A percentile compares a stretch with the other conserved stretches of the same genome.
Conservation (phyloP, 1,140 invertebrate genomes). For the Drosophila azteca region DNA sequence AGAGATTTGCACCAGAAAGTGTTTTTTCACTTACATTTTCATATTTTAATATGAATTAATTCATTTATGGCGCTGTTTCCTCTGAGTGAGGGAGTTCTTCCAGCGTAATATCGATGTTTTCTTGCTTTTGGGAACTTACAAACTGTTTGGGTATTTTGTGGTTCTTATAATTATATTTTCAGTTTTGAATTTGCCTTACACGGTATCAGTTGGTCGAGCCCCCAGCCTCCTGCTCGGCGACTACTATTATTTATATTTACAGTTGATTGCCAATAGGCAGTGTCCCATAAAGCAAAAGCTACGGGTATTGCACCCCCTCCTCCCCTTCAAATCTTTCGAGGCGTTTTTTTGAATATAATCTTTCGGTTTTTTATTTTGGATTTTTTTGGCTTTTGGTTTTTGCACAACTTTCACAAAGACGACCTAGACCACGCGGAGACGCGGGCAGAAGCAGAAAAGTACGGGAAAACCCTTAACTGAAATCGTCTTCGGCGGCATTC, state of each 20-base stretch:
- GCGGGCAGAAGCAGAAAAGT: constrained; percentile 56
- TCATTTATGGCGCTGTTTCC: too few relatives aligned
- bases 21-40: too few relatives aligned
- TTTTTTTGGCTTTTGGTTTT: constrained; percentile 30
- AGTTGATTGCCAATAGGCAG: constrained; percentile 48
- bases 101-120: too few relatives aligned
- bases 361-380: constrained; percentile 26
- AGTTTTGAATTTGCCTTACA: neutral
- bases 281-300: constrained; percentile 45
- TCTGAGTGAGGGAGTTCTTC: too few relatives aligned
- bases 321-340: constrained; percentile 29
- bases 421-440: constrained; percentile 35
- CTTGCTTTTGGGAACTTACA: too few relatives aligned
- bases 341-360: constrained; percentile 48
- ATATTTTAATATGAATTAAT: neutral
- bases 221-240: too few relatives aligned
- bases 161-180: neutral
- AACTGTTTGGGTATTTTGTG: too few relatives aligned
- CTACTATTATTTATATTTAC: constrained; percentile 34
- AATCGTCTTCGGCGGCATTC: constrained; percentile 12
- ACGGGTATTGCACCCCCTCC: constrained; percentile 11
- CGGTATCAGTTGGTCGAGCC: constrained; percentile 10
- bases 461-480: constrained; percentile 70
- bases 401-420: constrained; percentile 71
- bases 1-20: too few relatives aligned